Evolutionary conservation across 2,797 vertebrate genomes (phyloP).

Genomic region (Pseudomugil gertrudae): DNA sequence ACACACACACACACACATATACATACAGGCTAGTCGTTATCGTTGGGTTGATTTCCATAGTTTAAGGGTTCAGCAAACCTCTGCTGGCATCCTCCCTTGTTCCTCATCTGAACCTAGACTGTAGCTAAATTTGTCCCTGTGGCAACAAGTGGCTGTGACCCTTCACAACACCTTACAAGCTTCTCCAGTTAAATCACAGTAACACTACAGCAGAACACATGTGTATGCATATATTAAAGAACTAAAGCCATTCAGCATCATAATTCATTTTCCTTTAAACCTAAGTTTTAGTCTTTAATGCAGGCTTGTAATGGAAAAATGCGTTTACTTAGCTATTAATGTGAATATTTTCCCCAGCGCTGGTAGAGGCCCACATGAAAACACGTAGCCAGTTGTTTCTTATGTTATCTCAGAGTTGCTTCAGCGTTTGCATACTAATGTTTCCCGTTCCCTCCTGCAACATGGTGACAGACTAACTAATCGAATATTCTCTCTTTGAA

Average conservation of each 20-base stretch:
- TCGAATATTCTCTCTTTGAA: slow-evolving; percentile 74
- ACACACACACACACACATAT: slow-evolving; percentile 41
- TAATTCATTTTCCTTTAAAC: background rate
- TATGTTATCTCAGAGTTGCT: slow-evolving; percentile 43
- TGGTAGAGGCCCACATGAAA: background rate
- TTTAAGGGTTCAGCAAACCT: slow-evolving; percentile 58
- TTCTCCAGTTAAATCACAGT: slow-evolving; percentile 3
- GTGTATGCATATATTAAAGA: background rate
- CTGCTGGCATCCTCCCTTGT: slow-evolving; percentile 29
- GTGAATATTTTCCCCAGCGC: background rate
- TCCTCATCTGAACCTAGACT: slow-evolving; percentile 28
- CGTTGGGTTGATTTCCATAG: slow-evolving; percentile 30
- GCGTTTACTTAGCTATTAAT: slow-evolving; percentile 15
- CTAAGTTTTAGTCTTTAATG: background rate
- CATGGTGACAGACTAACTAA: slow-evolving; percentile 67
- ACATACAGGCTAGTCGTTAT: slow-evolving; percentile 31
- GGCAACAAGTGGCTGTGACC: slow-evolving; percentile 52
- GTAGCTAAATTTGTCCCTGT: slow-evolving; percentile 46
- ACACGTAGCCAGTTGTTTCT: slow-evolving; percentile 19
- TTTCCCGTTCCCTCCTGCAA: slow-evolving; percentile 42
- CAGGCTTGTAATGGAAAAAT: background rate
- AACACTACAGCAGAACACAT: background rate
- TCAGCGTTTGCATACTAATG: slow-evolving; percentile 34
- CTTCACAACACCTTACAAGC: slow-evolving; percentile 23
- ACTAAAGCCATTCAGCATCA: background rate